Conservation (phyloP, 2,113 vertebrate genomes). For the Perca fluviatilis region DNA sequence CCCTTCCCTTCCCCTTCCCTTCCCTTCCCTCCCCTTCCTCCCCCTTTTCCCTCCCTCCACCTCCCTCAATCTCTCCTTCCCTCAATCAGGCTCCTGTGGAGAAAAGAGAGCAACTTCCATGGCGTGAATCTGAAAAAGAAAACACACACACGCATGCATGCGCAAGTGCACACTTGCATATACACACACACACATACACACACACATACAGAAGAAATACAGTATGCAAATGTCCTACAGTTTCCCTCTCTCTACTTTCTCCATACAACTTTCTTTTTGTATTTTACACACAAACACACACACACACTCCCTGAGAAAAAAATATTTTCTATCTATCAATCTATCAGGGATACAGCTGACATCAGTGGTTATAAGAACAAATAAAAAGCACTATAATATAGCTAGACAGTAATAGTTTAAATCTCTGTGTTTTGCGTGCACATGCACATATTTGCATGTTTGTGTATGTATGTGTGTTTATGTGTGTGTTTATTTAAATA, state of each 20-base stretch:
- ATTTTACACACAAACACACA: constrained; percentile 36
- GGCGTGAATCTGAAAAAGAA: constrained; percentile 82
- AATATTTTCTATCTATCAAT: constrained; percentile 52
- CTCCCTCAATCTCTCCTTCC: constrained; percentile 61
- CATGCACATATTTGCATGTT: constrained; percentile 24
- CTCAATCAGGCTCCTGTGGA: constrained; percentile 82
- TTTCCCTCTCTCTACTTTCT: constrained; percentile 52
- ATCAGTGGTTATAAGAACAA: constrained; percentile 56
- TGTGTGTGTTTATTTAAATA: constrained; percentile 14
- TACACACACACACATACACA: constrained; percentile 6
- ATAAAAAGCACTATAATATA: constrained; percentile 33
- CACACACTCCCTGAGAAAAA: constrained; percentile 72
- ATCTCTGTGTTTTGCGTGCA: constrained; percentile 12
- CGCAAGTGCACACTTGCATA: constrained; percentile 4
- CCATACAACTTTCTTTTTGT: constrained; percentile 39
- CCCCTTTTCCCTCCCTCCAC: constrained; percentile 19
- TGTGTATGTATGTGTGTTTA: constrained; percentile 32
- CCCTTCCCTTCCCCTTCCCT: background rate
- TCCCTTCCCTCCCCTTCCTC: background rate
- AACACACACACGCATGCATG: constrained; percentile 47
- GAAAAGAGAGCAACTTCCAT: constrained; percentile 82
- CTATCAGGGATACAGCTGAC: constrained; percentile 53
- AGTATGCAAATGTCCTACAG: constrained; percentile 55
- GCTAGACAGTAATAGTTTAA: constrained; percentile 39
- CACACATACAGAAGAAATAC: constrained; percentile 55